These are phyloP conservation scores for Columba livia DNA, from an alignment of 2,113 vertebrate species.

Conservation along the genomic window DNA sequence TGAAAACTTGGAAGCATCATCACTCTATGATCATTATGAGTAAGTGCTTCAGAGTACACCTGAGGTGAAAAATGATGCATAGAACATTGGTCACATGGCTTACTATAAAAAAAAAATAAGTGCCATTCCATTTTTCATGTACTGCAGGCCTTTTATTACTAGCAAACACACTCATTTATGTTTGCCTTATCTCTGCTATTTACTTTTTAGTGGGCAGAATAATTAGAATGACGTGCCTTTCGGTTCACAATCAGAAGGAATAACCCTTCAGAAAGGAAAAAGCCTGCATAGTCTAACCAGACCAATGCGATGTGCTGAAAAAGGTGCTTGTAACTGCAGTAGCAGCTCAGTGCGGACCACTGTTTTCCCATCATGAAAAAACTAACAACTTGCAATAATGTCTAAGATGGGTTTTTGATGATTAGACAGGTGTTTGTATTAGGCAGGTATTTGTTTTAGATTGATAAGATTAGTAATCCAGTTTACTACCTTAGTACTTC, in stretches of 20 bases:
- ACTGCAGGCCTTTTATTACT: background rate
- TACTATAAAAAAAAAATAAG: background rate
- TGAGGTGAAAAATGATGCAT: background rate
- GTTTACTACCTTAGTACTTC: background rate
- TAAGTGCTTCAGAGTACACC: background rate
- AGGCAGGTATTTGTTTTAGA: background rate
- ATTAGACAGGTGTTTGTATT: background rate
- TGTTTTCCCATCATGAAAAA: background rate
- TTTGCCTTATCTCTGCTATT: background rate
- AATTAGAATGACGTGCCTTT: background rate
- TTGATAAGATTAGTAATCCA: background rate
- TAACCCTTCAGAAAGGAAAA: background rate
- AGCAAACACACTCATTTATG: background rate
- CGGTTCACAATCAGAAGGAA: background rate
- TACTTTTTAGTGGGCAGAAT: background rate
- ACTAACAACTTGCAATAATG: background rate
- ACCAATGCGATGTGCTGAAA: background rate
- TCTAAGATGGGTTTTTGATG: fast-evolving
- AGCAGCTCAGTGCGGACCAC: background rate
- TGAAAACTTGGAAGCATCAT: background rate
- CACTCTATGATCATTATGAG: background rate
- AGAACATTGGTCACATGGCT: background rate
- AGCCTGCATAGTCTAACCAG: background rate
- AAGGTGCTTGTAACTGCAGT: background rate
- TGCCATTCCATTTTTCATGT: background rate